Conservation (phyloP, 2,888 invertebrate genomes). For the Phaonia tiefii region DNA sequence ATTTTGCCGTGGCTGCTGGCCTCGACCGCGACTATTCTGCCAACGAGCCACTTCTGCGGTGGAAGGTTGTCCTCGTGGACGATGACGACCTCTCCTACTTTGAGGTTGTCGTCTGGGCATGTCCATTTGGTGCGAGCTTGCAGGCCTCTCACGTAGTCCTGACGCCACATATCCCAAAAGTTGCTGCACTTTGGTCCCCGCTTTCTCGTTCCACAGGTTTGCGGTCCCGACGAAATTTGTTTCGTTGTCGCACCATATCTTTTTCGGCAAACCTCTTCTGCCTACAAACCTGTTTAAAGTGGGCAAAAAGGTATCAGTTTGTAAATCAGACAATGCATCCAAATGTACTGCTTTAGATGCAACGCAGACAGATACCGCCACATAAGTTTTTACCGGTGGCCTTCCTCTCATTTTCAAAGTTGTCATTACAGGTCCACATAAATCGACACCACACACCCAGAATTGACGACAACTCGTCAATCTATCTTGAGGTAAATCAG, state of each 20-base stretch:
- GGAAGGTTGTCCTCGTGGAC: slow-evolving; percentile 40
- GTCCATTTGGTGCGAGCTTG: background rate
- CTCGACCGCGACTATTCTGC: slow-evolving; percentile 16
- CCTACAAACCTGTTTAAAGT: too few relatives aligned
- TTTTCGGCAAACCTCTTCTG: too few relatives aligned
- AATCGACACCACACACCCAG: background rate
- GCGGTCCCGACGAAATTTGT: too few relatives aligned
- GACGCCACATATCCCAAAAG: slow-evolving; percentile 36
- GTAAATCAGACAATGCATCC: too few relatives aligned
- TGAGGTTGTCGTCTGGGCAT: background rate
- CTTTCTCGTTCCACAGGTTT: too few relatives aligned
- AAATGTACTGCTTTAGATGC: too few relatives aligned
- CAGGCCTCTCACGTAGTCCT: slow-evolving; percentile 8
- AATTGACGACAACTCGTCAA: background rate
- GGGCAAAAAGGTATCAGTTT: too few relatives aligned
- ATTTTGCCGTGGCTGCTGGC: slow-evolving; percentile 30
- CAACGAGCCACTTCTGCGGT: slow-evolving; percentile 3
- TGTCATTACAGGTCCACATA: background rate
- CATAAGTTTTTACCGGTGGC: too few relatives aligned
- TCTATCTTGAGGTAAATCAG: background rate
- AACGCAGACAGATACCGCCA: too few relatives aligned
- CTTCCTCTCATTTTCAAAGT: too few relatives aligned
- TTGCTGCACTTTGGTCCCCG: too few relatives aligned
- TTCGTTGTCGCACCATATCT: too few relatives aligned
- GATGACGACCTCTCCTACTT: background rate